Percentiles rank a stretch among this genome's conserved stretches.
Evolutionary conservation across 2,888 invertebrate genomes (phyloP).

Genomic region (Zootermopsis nevadensis): DNA sequence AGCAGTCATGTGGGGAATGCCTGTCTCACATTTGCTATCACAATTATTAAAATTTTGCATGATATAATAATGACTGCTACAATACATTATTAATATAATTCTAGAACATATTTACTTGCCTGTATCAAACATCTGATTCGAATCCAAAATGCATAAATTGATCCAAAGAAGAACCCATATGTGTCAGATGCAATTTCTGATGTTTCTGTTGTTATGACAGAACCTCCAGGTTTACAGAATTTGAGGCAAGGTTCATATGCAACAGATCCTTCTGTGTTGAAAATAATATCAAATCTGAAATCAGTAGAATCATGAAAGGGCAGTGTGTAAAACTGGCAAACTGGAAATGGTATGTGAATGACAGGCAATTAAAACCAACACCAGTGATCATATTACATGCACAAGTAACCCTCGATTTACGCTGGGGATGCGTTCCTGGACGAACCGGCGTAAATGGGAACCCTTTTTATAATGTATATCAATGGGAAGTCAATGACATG

Average conservation of each 20-base stretch:
- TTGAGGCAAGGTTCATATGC: constrained; percentile 60
- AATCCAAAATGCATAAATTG: constrained; percentile 65
- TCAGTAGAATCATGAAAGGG: neutral
- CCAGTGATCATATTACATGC: too few species aligned
- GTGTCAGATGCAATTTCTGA: constrained; percentile 66
- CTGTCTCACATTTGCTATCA: too few species aligned
- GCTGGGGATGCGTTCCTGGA: too few species aligned
- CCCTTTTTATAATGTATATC: too few species aligned
- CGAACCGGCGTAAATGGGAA: too few species aligned
- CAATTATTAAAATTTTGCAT: too few species aligned
- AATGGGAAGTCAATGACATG: too few species aligned
- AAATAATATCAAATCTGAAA: constrained; percentile 65
- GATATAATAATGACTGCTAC: too few species aligned
- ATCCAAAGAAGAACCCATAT: constrained; percentile 65
- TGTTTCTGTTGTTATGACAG: constrained; percentile 66
- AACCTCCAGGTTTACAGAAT: constrained; percentile 61
- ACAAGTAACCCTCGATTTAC: too few species aligned
- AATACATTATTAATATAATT: neutral
- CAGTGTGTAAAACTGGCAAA: neutral
- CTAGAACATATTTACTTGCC: constrained; percentile 62
- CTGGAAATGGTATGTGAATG: too few species aligned
- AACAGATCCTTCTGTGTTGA: constrained; percentile 65
- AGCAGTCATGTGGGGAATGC: too few species aligned
- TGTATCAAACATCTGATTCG: constrained; percentile 62
- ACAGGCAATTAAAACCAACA: too few species aligned